These are phyloP conservation scores for Stramonita haemastoma DNA, from an alignment of 2,888 invertebrate species.

Conservation along the genomic window DNA sequence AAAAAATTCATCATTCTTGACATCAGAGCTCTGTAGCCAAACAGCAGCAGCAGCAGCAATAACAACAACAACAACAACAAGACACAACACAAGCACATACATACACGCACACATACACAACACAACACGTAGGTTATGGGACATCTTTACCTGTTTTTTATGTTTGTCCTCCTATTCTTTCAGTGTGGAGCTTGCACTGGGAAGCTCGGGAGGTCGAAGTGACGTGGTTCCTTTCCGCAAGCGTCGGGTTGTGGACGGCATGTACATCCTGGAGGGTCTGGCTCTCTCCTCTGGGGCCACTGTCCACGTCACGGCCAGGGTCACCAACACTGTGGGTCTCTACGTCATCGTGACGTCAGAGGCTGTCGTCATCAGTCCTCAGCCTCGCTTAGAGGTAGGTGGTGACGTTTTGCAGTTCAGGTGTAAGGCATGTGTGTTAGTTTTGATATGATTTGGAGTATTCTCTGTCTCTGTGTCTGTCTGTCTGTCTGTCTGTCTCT, in stretches of 20 bases:
- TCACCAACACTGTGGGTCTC: slow-evolving; percentile 33
- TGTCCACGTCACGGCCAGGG: slow-evolving; percentile 27
- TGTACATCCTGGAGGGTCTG: slow-evolving; percentile 30
- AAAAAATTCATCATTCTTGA: too few species aligned
- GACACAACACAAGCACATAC: too few species aligned
- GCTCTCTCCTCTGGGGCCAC: neutral
- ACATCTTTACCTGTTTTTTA: neutral
- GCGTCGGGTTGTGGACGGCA: neutral
- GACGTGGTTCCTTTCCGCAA: slow-evolving; percentile 14
- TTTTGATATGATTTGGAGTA: neutral
- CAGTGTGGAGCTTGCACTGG: slow-evolving; percentile 37
- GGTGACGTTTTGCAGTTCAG: neutral
- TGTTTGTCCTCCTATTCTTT: too few species aligned
- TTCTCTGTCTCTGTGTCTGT: neutral
- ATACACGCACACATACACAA: too few species aligned
- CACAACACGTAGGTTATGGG: too few species aligned
- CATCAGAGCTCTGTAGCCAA: too few species aligned
- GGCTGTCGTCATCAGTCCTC: slow-evolving; percentile 35
- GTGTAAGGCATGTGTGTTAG: neutral
- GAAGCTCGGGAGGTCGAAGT: slow-evolving; percentile 3
- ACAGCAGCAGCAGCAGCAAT: too few species aligned
- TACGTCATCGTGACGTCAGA: slow-evolving; percentile 24
- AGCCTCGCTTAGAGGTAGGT: slow-evolving; percentile 29
- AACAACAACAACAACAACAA: too few species aligned
- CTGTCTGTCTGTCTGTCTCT: neutral